These are phyloP conservation scores for Cryptus viduatorius DNA, from an alignment of 2,888 invertebrate species.

Conservation along the genomic window DNA sequence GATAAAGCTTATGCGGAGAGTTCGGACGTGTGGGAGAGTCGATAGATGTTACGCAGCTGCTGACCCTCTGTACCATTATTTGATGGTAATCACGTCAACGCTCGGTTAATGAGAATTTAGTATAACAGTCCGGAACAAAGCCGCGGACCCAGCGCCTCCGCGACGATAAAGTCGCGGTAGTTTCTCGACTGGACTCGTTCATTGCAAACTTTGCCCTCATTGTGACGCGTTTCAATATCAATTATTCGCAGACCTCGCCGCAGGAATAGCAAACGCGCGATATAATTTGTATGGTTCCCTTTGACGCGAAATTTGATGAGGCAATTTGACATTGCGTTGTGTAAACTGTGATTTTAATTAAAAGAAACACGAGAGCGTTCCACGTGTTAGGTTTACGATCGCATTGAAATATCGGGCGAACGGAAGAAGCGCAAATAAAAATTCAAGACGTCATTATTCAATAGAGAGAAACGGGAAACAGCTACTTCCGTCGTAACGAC, in stretches of 20 bases:
- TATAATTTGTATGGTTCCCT: neutral
- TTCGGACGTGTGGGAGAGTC: neutral
- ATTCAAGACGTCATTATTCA: too few species aligned
- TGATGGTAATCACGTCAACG: conserved; percentile 19
- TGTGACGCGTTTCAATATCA: neutral
- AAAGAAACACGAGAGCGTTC: too few species aligned
- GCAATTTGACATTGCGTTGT: neutral
- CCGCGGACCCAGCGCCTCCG: neutral
- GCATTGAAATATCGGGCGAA: too few species aligned
- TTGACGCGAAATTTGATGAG: neutral
- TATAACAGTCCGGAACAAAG: neutral
- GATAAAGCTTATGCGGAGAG: neutral
- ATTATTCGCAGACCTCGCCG: neutral
- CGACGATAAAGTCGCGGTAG: conserved; percentile 14
- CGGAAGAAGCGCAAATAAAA: too few species aligned
- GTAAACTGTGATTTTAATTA: too few species aligned
- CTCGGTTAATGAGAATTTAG: conserved; percentile 36
- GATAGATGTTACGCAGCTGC: conserved; percentile 10
- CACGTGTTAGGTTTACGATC: too few species aligned
- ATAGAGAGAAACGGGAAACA: too few species aligned
- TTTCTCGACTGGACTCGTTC: neutral
- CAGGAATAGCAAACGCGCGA: neutral
- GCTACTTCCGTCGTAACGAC: too few species aligned
- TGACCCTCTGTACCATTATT: neutral
- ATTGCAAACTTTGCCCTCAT: conserved; percentile 2